Percentiles rank a stretch among this genome's conserved stretches.
Conservation (phyloP, 1,140 invertebrate species). For the Linepithema humile region DNA sequence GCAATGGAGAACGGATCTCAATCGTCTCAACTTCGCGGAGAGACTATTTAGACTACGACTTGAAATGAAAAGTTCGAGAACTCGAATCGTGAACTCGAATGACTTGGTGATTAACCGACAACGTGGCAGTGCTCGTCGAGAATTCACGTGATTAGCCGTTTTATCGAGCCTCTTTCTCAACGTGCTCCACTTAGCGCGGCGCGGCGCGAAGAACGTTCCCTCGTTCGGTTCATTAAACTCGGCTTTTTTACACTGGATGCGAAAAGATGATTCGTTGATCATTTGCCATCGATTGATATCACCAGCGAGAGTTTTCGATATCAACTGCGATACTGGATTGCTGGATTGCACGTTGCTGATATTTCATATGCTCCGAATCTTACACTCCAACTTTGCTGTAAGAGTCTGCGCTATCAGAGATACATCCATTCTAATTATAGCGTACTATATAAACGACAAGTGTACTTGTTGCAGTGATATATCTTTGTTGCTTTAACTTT, state of each 20-base stretch:
- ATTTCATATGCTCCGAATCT: background rate
- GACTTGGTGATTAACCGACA: conserved; percentile 33
- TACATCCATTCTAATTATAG: background rate
- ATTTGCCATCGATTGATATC: background rate
- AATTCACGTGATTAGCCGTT: conserved; percentile 28
- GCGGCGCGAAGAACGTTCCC: background rate
- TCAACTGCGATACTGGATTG: background rate
- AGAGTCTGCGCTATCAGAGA: background rate
- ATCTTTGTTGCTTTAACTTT: no score
- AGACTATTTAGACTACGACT: background rate
- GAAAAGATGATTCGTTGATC: background rate
- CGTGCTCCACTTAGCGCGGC: conserved; percentile 15
- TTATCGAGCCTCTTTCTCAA: conserved; percentile 13
- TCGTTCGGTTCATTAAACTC: conserved; percentile 4
- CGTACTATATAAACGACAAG: no score
- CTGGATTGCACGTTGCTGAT: background rate
- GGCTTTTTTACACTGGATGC: background rate
- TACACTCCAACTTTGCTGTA: background rate
- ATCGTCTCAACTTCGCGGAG: background rate
- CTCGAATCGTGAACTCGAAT: background rate
- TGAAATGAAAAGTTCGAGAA: background rate
- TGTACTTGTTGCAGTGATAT: no score
- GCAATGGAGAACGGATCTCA: background rate
- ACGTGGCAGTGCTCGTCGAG: conserved; percentile 42
- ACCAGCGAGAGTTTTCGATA: background rate